Evolutionary conservation across 2,113 vertebrate species (phyloP), one percentile per base, ranked within the genome.

Genomic region (Bambusicola thoracicus): DNA sequence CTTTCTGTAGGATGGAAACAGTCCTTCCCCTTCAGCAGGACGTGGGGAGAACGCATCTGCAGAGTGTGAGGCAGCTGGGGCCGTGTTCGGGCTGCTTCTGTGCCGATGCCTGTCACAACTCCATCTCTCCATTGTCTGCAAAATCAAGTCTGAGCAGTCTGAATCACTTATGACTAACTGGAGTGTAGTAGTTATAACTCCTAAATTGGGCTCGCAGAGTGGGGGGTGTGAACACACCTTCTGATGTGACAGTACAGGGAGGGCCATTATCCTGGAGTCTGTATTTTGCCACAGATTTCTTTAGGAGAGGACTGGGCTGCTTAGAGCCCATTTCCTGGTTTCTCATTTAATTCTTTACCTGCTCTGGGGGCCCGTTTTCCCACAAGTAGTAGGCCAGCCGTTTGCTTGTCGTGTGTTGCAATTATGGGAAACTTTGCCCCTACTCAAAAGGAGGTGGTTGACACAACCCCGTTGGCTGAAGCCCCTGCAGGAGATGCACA

Each of bases 161-260:
- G 95, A 94, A 84, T 95, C 96, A 91, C 72, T 91, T 40, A 48
- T 95, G 94, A 95, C 87, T 94, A 87, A 90, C 95, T 10, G 69
- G 59, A 80, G 58, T 59, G 85, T 77, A 95, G 85, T 90, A 83
- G 75, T 87, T 94, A 77, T 10, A 85, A 38, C 68, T 92, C 79
- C 85, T 95, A 91, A 94, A 88, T 83, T 67, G 87, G 85, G 65
- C 73, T 94, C 41, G n/a, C 40, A 0, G 10, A 83, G 90, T 87
- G 88, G 88, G 92, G 92, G 76, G 90, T 90, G 93, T 83, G 92
- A 95, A 81, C 72, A 51, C 85, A 83, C 96, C 93, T 94, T 95
- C 92, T 87, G 81, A 85, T 7, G 4, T 68, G 84, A 78, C 84
- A 85, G 95, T 58, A 27, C 69, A 58, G 70, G 77, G 40, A 96